Base-by-base conservation (phyloP, 2,113 vertebrate genomes). In the Bubo scandiacus region DNA sequence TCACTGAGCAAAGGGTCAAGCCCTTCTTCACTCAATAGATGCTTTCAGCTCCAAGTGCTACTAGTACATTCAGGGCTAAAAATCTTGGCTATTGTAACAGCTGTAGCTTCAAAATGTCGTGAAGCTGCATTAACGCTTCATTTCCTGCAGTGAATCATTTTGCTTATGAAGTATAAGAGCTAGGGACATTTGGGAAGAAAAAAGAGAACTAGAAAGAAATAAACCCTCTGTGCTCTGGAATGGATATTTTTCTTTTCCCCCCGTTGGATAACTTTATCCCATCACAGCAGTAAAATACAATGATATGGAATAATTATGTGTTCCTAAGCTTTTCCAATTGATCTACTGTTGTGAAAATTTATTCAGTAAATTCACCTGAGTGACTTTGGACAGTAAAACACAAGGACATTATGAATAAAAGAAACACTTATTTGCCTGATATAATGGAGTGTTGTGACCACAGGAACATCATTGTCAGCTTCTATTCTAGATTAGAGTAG, bases 141-240 rank as follows among this genome's bases (percentile, higher is more conserved):
- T 94, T 94, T 97, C 89, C 92, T 93, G 45, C 68, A 79, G 74
- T 95, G 94, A 96, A 97, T 96, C 86, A 91, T 96, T 95, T 92
- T 95, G 83, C 72, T 94, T 95, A 82, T 71, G 78, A 91, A 89
- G 58, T 96, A 49, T 47, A 80, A 95, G 58, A 94, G 74, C 74
- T 75, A 61, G 88, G 55, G 81, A 92, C 74, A 63, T 82, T 94
- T 70, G 58, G 29, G 0, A 36, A 77, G 43, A 57, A 63, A 34
- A 34, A 14, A 32, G 23, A 47, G 18, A 59, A 81, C 83, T 23
- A 87, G 52, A 81, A 95, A 61, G 79, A 89, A 92, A 92, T 52
- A 86, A 92, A 79, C 54, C 12, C 66, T 87, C 47, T 66, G 45
- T 88, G 26, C 67, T 77, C 70, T 61, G 59, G 73, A 95, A 88